Conservation (phyloP, 2,113 vertebrate genomes). For the Riparia riparia region DNA sequence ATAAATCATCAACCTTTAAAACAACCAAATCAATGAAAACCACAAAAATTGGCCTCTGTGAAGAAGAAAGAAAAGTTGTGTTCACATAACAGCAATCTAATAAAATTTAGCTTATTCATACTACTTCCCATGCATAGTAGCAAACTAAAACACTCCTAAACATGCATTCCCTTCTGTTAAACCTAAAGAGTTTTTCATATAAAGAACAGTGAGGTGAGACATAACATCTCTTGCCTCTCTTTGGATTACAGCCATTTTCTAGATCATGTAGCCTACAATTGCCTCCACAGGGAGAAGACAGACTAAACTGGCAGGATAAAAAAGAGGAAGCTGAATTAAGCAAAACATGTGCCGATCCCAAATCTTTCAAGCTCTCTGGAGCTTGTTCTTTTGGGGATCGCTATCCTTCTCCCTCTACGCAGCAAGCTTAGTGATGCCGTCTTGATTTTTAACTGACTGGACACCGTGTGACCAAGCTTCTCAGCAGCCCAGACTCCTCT, state of each 20-base stretch:
- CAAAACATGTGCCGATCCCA: not conserved
- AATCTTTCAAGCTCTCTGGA: not conserved
- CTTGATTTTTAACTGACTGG: not conserved
- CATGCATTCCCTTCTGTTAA: not conserved
- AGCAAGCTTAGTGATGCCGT: not conserved
- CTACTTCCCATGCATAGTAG: not conserved
- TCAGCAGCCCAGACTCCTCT: not conserved
- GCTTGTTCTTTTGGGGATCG: not conserved
- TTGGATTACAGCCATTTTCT: not conserved
- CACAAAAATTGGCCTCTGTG: not conserved
- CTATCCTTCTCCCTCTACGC: not conserved
- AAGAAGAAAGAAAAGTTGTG: constrained; percentile 14
- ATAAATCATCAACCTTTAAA: constrained; percentile 69
- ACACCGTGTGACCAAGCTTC: accelerated
- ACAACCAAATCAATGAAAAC: constrained; percentile 44
- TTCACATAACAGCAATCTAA: not conserved
- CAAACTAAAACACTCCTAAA: not conserved
- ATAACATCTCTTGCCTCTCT: not conserved
- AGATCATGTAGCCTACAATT: not conserved
- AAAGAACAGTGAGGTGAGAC: not conserved
- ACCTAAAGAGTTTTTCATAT: not conserved
- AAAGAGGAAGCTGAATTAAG: not conserved
- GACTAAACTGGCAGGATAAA: not conserved
- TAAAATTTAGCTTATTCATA: not conserved
- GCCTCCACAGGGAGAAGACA: not conserved